A percentile compares a stretch with the other conserved stretches of the same genome.
Conservation (phyloP, 2,797 vertebrate species). For the Phataginus tricuspis region DNA sequence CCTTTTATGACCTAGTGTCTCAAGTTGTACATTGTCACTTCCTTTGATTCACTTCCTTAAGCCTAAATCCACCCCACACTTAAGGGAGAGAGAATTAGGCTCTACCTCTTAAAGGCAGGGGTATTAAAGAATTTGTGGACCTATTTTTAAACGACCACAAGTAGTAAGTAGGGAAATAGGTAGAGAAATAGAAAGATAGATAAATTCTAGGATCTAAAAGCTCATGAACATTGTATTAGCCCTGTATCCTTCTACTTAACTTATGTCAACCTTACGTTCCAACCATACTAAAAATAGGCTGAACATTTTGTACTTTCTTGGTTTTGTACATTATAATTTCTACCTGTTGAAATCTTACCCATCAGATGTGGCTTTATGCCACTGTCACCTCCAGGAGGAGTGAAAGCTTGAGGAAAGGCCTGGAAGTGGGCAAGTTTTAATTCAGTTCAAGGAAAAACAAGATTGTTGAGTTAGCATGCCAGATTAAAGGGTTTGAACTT, state of each 20-base stretch:
- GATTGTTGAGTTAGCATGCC: not conserved
- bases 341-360: not conserved
- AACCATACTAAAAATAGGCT: not conserved
- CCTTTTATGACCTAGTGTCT: not conserved
- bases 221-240: not conserved
- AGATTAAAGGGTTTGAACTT: not conserved
- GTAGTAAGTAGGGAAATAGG: not conserved
- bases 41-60: not conserved
- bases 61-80: not conserved
- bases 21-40: not conserved
- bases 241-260: not conserved
- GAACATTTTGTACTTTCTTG: not conserved
- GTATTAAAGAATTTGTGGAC: not conserved
- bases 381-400: not conserved
- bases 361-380: not conserved
- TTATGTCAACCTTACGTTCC: not conserved
- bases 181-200: not conserved
- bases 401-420: not conserved
- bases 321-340: not conserved
- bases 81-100: not conserved
- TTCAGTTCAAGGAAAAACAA: conserved; percentile 5
- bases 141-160: not conserved
- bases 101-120: not conserved
- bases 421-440: not conserved
- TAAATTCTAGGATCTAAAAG: not conserved